phyloP scores from a whole-genome alignment of 64 coral and sea anemone genomes.

The Actinia equina region DNA sequence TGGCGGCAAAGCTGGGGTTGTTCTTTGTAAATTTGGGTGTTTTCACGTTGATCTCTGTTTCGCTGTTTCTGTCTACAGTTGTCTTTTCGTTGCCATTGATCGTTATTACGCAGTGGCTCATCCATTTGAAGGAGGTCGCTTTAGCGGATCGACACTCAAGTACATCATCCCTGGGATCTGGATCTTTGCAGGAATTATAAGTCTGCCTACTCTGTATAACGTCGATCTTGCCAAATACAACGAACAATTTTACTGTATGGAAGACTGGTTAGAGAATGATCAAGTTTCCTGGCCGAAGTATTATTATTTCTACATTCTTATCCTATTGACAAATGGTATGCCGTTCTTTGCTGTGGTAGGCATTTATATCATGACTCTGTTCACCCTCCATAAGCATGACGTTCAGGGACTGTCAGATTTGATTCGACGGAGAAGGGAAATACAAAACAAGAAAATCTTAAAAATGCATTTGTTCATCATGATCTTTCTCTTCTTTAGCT shows the following conservation, averaged over 20 bases:
- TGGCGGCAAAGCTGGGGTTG: background rate
- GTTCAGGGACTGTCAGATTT: conserved; percentile 10
- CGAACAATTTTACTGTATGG: background rate
- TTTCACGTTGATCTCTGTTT: background rate
- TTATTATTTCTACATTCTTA: background rate
- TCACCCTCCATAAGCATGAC: background rate
- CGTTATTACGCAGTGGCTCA: conserved; percentile 4
- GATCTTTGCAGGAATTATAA: background rate
- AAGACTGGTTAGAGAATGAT: background rate
- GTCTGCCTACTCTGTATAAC: background rate
- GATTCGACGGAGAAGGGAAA: conserved; percentile 7
- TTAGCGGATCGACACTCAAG: conserved; percentile 35
- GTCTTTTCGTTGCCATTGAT: background rate
- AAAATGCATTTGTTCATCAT: conserved; percentile 24
- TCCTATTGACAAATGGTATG: background rate
- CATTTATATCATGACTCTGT: conserved; percentile 3
- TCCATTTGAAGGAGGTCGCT: background rate
- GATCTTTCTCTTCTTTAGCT: background rate
- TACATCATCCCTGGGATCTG: conserved; percentile 22
- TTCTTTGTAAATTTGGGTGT: background rate
- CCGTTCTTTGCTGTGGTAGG: background rate
- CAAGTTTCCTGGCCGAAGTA: background rate
- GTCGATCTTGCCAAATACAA: too few species aligned
- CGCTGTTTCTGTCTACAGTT: conserved; percentile 4
- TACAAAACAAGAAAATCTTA: conserved; percentile 20